Evolutionary conservation across 2,888 invertebrate species (phyloP), one percentile per base, ranked within the genome.

Genomic region (Reticulitermes lucifugus): DNA sequence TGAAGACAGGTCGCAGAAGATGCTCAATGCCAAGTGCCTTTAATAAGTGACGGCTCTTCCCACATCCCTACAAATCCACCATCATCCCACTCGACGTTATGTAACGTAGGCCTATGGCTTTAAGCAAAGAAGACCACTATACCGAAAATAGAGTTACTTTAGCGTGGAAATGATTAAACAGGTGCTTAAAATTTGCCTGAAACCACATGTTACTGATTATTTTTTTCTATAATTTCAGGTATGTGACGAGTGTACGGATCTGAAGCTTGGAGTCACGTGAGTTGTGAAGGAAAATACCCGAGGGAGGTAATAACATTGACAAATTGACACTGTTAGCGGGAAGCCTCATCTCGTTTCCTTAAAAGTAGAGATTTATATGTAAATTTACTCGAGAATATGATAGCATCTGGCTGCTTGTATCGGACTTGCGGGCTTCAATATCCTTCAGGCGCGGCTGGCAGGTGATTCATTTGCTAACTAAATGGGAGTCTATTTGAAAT

Each of bases 181-280:
- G 18, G 4, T 18, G 55, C 14, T 55, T 18, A 14, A 55, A 14
- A 14, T 14, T 18, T 55, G 14, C 18, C 14, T 55, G 21, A 18
- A 55, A 5, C 18, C 18, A 18, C 55, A 14, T 18, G 65, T 4
- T n/a, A n/a, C 12, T 65, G 6, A 65, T n/a, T 46, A 12, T n/a
- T 77, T 77, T 22, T 43, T 77, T 77, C 21, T 73, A 22, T 77
- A 4, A 4, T 77, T 46, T 41, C 77, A 77, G 77, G 77, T 77
- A 77, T 46, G 77, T 43, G 51, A 21, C 7, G 22, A n/a, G 46
- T 7, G 51, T 5, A 41, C 9, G 12, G 6, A 46, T 9, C 9
- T 12, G 41, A 6, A n/a, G 43, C 41, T 51, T 21, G 46, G 21
- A 25, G 77, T 73, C n/a, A 46, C 43, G 77, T 77, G 77, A 77